phyloP scores from a whole-genome alignment of 1,140 invertebrate species.

The Halictus rubicundus region DNA sequence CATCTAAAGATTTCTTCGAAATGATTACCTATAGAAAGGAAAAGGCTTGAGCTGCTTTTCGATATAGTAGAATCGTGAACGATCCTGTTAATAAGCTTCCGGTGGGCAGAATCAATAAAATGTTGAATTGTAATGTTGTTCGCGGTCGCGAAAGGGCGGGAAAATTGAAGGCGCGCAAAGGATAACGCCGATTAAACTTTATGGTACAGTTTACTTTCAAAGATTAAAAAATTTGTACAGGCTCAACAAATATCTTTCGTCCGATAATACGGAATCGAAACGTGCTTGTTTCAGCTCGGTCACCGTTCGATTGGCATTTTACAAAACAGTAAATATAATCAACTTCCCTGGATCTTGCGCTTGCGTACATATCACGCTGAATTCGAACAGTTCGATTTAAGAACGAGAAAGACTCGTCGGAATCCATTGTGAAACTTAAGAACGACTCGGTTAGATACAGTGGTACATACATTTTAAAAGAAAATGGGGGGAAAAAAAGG shows the following conservation, averaged over 20 bases:
- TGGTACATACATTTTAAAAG: background rate
- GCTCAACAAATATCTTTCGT: slow-evolving; percentile 42
- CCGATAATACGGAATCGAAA: slow-evolving; percentile 35
- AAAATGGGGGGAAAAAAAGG: background rate
- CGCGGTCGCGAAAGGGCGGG: background rate
- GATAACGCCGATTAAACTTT: slow-evolving; percentile 29
- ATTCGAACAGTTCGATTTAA: background rate
- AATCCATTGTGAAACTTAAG: background rate
- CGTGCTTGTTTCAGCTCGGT: slow-evolving; percentile 16
- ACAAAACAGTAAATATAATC: slow-evolving; percentile 23
- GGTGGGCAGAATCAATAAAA: no score
- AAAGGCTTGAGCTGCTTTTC: no score
- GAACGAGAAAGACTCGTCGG: background rate
- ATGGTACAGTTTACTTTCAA: slow-evolving; percentile 50
- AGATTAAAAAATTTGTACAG: slow-evolving; percentile 51
- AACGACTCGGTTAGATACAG: slow-evolving; percentile 6
- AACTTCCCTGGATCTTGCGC: background rate
- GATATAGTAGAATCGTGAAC: no score
- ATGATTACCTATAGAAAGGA: no score
- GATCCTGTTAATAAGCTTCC: no score
- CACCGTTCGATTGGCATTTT: slow-evolving; percentile 17
- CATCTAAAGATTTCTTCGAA: no score
- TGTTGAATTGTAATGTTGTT: no score
- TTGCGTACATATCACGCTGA: no score
- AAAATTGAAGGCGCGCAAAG: background rate